Evolutionary conservation across 2,888 invertebrate genomes (phyloP).

Genomic region (Nysson spinosus): DNA sequence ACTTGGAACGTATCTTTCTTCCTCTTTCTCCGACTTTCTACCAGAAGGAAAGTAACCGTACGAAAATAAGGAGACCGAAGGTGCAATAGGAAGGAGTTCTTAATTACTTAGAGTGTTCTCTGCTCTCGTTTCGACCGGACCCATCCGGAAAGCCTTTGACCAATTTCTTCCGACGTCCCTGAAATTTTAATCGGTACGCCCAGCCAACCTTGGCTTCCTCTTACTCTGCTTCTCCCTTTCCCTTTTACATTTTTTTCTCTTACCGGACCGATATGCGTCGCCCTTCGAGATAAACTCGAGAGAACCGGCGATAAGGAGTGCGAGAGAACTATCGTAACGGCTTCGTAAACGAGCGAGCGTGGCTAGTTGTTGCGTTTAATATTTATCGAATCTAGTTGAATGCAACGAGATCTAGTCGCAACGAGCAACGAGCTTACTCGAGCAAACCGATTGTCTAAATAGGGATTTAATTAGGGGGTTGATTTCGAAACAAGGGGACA

Average conservation of each 20-base stretch:
- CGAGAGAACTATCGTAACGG: too few relatives aligned
- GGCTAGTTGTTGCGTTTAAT: too few relatives aligned
- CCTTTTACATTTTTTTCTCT: too few relatives aligned
- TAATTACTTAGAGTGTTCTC: conserved; percentile 63
- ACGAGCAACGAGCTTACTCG: conserved; percentile 47
- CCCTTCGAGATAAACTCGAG: conserved; percentile 27
- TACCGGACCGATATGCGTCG: too few relatives aligned
- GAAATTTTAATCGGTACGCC: conserved; percentile 56
- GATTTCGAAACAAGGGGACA: conserved; percentile 60
- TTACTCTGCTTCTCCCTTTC: too few relatives aligned
- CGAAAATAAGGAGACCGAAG: conserved; percentile 1
- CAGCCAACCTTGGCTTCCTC: conserved; percentile 17
- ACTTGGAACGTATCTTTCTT: too few relatives aligned
- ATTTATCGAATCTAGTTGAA: too few relatives aligned
- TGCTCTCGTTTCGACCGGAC: conserved; percentile 13
- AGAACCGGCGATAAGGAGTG: conserved; percentile 18
- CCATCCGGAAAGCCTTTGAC: conserved; percentile 21
- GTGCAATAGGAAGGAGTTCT: conserved; percentile 32
- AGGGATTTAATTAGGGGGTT: conserved; percentile 71
- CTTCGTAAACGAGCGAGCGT: too few relatives aligned
- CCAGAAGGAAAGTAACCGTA: too few relatives aligned
- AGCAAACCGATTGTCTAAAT: conserved; percentile 70
- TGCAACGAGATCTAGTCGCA: background rate
- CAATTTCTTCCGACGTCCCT: conserved; percentile 22
- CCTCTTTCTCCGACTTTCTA: too few relatives aligned